phyloP scores from a whole-genome alignment of 1,140 invertebrate species.

The Leptopilina clavipes region DNA sequence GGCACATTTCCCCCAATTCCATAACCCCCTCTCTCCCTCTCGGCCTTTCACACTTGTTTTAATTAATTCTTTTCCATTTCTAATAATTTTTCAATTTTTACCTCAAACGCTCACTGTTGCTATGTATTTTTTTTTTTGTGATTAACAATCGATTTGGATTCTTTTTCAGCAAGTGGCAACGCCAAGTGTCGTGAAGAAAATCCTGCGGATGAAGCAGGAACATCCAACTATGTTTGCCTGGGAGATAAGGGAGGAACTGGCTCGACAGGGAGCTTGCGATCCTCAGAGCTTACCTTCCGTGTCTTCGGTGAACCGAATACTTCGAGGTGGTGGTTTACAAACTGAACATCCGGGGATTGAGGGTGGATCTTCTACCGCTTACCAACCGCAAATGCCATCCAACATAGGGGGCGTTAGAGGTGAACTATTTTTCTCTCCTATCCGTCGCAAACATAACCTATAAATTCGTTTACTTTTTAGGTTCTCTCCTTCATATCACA shows the following conservation, averaged over 20 bases:
- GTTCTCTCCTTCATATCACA: too few relatives aligned
- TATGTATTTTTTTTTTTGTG: too few relatives aligned
- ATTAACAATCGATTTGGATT: background rate
- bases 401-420: constrained; percentile 59
- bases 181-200: constrained; percentile 93
- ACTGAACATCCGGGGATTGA: constrained; percentile 67
- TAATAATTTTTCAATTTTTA: too few relatives aligned
- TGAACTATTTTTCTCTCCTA: constrained; percentile 42
- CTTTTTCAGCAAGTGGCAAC: constrained; percentile 90
- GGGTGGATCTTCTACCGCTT: constrained; percentile 56
- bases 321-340: constrained; percentile 85
- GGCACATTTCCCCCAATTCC: constrained; percentile 5
- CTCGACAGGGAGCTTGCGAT: constrained; percentile 89
- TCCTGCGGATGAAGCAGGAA: constrained; percentile 91
- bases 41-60: background rate
- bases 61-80: background rate
- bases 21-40: background rate
- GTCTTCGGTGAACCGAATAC: constrained; percentile 95
- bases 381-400: constrained; percentile 57
- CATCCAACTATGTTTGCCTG: constrained; percentile 95
- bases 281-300: constrained; percentile 92
- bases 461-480: too few relatives aligned
- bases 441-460: too few relatives aligned
- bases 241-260: constrained; percentile 92
- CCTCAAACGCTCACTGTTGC: too few relatives aligned